Evolutionary conservation across 2,113 vertebrate genomes (phyloP).

Genomic region (Capreolus pygargus): DNA sequence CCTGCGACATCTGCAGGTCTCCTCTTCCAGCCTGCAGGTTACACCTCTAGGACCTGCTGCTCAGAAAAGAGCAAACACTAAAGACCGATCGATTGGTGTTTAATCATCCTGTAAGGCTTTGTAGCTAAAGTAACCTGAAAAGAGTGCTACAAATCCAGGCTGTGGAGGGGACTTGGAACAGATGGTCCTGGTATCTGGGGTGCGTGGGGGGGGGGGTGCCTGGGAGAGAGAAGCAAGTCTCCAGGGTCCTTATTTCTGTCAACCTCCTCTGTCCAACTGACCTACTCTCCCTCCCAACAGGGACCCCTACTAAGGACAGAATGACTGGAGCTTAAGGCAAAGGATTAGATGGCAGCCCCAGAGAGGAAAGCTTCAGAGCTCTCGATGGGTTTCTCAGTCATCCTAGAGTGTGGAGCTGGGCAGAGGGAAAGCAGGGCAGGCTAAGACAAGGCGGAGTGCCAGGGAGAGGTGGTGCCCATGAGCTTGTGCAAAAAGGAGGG

Average conservation of each 20-base stretch:
- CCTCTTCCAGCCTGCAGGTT: not conserved
- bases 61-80: not conserved
- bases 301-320: not conserved
- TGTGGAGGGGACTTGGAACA: accelerated
- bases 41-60: not conserved
- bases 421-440: accelerated
- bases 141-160: not conserved
- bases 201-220: not conserved
- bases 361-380: not conserved
- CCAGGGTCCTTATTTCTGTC: not conserved
- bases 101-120: not conserved
- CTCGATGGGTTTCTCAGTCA: too few species aligned
- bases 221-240: not conserved
- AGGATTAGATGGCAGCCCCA: not conserved
- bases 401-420: accelerated
- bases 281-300: not conserved
- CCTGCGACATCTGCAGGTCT: not conserved
- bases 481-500: not conserved
- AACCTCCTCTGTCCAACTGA: not conserved
- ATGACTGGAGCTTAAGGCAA: not conserved
- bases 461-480: accelerated
- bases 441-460: not conserved
- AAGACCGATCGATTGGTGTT: not conserved
- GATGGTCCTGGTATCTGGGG: not conserved
- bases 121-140: not conserved